Evolutionary conservation across 2,113 vertebrate genomes (phyloP).

Genomic region (Sceloporus tristichus): DNA sequence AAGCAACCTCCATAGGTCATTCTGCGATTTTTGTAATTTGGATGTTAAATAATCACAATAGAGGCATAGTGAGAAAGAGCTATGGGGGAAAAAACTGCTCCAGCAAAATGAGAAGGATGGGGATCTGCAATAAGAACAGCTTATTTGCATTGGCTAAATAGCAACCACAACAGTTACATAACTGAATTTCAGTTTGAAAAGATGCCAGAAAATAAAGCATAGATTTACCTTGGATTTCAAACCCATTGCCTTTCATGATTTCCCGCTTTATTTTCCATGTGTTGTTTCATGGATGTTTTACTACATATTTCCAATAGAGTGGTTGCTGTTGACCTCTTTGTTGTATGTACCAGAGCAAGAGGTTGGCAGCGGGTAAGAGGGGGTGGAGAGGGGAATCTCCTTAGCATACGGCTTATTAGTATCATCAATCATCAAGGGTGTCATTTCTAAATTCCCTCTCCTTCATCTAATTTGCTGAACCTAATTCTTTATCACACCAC

Average conservation of each 20-base stretch:
- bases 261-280: background rate
- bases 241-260: slow-evolving; percentile 5
- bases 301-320: background rate
- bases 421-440: slow-evolving; percentile 69
- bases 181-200: background rate
- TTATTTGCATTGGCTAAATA: background rate
- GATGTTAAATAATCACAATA: slow-evolving; percentile 60
- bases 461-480: slow-evolving; percentile 75
- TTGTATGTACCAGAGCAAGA: background rate
- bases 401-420: slow-evolving; percentile 71
- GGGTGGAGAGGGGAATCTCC: slow-evolving; percentile 51
- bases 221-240: slow-evolving; percentile 7
- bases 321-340: slow-evolving; percentile 8
- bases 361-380: slow-evolving; percentile 18
- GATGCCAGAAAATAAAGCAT: slow-evolving; percentile 29
- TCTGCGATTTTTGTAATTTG: slow-evolving; percentile 66
- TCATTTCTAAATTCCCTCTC: slow-evolving; percentile 76
- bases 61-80: slow-evolving; percentile 42
- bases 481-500: slow-evolving; percentile 74
- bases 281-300: background rate
- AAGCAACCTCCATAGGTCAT: slow-evolving; percentile 54
- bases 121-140: background rate
- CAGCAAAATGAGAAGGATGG: slow-evolving; percentile 8
- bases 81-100: slow-evolving; percentile 41
- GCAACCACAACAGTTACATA: background rate